Evolutionary conservation across 2,888 invertebrate species (phyloP), one percentile per base, ranked within the genome.

Genomic region (Hypsopygia costalis): DNA sequence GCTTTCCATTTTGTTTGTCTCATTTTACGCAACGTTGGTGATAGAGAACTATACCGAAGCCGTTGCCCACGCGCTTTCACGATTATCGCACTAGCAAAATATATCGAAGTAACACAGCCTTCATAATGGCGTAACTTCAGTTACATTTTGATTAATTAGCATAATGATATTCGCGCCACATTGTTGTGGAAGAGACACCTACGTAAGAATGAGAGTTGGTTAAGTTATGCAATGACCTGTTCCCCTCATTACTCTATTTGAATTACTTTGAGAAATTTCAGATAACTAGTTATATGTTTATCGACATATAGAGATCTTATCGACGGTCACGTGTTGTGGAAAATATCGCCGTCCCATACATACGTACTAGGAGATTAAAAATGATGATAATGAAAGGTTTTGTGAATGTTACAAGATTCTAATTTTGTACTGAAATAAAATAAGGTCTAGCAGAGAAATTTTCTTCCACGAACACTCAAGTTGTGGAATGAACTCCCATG

Each of bases 41-140:
- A 51, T 49, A 56, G 52, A 49, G 51, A 58, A 53, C 49, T 49
- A 39, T 43, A 42, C 58, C 57, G 52, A 59, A 54, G 58, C 54
- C 58, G 52, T 46, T 65, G 62, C 69, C 71, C 54, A 69, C 69
- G 62, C 69, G 62, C 73, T 77, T 77, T 77, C 75, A 65, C 70
- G 71, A 67, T 63, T 61, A 62, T 59, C 66, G 49, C 58, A 60
- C 56, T 53, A 55, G 56, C 50, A 49, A 59, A n/a, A n/a, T n/a
- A 56, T 56, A 55, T 55, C 46, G 44, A 48, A 55, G 59, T 55
- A 51, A 43, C 55, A 56, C 50, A 59, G 52, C 53, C 58, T 47
- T 46, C 44, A 43, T 51, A 51, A 47, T 62, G 57, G 49, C 56
- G 63, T 62, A 67, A 66, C 58, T 51, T 51, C 48, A 57, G 58